Conservation (phyloP, 2,113 vertebrate genomes). For the Elephas maximus region DNA sequence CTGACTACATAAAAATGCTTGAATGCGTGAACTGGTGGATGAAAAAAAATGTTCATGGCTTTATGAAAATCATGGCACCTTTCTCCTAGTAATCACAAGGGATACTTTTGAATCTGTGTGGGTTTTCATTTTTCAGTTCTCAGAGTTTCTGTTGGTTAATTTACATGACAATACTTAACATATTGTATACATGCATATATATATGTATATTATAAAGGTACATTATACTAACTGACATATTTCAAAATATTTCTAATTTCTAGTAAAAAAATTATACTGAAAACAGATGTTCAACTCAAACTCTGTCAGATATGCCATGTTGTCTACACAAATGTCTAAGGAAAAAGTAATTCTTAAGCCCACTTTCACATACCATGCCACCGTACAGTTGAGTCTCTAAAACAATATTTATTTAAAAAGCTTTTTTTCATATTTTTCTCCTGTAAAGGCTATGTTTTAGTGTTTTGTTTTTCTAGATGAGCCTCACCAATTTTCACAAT, state of each 20-base stretch:
- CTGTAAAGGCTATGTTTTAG: neutral
- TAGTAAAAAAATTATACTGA: neutral
- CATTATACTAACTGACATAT: neutral
- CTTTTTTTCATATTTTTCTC: neutral
- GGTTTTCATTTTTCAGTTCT: neutral
- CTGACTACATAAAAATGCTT: slow-evolving; percentile 28
- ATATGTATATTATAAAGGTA: neutral
- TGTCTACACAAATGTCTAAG: neutral
- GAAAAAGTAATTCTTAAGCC: neutral
- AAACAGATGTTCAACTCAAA: neutral
- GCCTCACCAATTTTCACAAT: neutral
- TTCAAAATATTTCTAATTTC: slow-evolving; percentile 22
- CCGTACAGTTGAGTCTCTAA: neutral
- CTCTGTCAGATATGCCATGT: neutral
- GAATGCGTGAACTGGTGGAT: neutral
- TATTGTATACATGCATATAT: neutral
- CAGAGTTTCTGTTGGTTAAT: neutral
- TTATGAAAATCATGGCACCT: neutral
- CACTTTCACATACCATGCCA: neutral
- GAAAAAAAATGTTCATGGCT: neutral
- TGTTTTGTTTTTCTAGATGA: neutral
- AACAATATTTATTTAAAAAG: neutral
- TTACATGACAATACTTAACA: neutral
- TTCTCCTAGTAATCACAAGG: neutral
- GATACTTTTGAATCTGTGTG: neutral